Evolutionary conservation across 2,888 invertebrate species (phyloP).

Genomic region (Charanyca ferruginea): DNA sequence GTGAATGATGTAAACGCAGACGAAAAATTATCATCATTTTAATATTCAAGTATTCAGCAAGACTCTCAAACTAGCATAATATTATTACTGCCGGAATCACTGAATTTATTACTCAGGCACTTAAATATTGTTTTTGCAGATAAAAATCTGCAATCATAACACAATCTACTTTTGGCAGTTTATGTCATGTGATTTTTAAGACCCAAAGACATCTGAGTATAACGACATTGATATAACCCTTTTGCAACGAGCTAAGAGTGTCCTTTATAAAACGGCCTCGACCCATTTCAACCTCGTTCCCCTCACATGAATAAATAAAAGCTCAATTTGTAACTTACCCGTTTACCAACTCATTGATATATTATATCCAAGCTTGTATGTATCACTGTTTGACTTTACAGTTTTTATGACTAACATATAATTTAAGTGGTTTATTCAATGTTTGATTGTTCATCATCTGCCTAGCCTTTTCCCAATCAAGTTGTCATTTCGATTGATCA

Average conservation of each 20-base stretch:
- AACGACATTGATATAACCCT: constrained; percentile 73
- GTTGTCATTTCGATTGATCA: too few species aligned
- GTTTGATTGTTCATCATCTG: background rate
- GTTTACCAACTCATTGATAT: constrained; percentile 82
- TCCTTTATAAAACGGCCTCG: constrained; percentile 87
- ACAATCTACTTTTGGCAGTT: constrained; percentile 3
- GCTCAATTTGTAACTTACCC: constrained; percentile 88
- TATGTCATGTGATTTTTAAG: constrained; percentile 21
- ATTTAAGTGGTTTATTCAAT: background rate
- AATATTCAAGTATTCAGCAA: background rate
- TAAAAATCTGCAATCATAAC: constrained; percentile 8
- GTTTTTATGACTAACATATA: constrained; percentile 30
- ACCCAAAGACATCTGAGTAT: constrained; percentile 42
- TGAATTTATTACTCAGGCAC: background rate
- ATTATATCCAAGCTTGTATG: constrained; percentile 63
- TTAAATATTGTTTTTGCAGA: constrained; percentile 1
- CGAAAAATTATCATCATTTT: background rate
- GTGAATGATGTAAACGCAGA: background rate
- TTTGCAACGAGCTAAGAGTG: constrained; percentile 79
- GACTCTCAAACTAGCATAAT: background rate
- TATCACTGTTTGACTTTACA: constrained; percentile 66
- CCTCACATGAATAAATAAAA: constrained; percentile 90
- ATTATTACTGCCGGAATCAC: background rate
- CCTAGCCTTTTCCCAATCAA: background rate
- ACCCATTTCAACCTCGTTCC: constrained; percentile 88